phyloP scores from a whole-genome alignment of 1,140 invertebrate genomes.

The Neelides sp. region DNA sequence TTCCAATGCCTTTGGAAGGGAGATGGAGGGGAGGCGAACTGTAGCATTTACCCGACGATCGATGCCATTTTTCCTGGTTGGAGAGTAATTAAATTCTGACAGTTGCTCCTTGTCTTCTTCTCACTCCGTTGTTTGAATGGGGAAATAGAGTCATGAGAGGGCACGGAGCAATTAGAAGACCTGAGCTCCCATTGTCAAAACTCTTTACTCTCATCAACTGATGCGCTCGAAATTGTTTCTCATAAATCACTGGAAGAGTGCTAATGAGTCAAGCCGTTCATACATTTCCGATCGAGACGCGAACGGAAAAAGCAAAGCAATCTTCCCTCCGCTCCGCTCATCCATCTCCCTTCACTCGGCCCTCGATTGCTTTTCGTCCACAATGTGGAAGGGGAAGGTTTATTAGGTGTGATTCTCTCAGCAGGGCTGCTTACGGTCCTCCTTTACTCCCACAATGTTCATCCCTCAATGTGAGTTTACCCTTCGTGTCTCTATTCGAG shows the following conservation, averaged over 20 bases:
- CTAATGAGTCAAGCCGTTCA: constrained; percentile 22
- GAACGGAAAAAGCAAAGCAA: no score
- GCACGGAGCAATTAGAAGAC: constrained; percentile 25
- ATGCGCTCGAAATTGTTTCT: constrained; percentile 24
- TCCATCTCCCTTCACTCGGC: constrained; percentile 1
- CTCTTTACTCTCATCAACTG: constrained; percentile 22
- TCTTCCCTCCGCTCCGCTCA: constrained; percentile 1
- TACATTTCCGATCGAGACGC: constrained; percentile 18
- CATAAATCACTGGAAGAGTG: constrained; percentile 27
- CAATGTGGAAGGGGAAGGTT: constrained; percentile 9
- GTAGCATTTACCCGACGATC: no score
- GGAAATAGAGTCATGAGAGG: not conserved
- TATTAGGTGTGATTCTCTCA: constrained; percentile 20
- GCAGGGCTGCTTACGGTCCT: no score
- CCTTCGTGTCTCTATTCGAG: no score
- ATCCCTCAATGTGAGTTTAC: no score
- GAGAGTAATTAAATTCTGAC: constrained; percentile 22
- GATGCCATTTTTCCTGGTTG: constrained; percentile 16
- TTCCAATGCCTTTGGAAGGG: not conserved
- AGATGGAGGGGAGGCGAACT: no score
- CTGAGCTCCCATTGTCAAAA: constrained; percentile 25
- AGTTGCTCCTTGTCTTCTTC: constrained; percentile 9
- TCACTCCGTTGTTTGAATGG: not conserved
- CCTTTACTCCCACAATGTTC: no score
- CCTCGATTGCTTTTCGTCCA: not conserved